These are phyloP conservation scores for Arbacia lixula DNA, from an alignment of 53 echinoderm and acorn worm genomes.

Conservation along the genomic window DNA sequence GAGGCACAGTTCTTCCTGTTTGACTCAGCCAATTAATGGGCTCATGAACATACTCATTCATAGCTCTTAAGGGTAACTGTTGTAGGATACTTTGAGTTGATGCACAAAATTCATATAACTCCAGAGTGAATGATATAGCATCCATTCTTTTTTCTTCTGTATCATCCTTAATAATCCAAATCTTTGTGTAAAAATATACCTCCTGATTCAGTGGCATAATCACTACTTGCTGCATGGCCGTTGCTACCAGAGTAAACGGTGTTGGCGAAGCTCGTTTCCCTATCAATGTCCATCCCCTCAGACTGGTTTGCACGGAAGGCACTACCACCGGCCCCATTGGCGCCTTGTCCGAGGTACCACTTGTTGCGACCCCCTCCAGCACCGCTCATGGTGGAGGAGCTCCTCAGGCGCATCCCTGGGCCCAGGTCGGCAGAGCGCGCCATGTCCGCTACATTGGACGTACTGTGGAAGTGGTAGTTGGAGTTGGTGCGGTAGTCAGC, in stretches of 20 bases:
- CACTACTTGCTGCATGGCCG: not conserved
- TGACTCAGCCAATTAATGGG: no score
- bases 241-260: constrained; percentile 37
- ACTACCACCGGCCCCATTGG: not conserved
- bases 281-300: constrained; percentile 13
- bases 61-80: no score
- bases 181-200: constrained; percentile 44
- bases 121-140: no score
- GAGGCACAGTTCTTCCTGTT: no score
- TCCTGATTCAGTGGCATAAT: constrained; percentile 12
- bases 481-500: constrained; percentile 4
- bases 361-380: not conserved
- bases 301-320: not conserved
- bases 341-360: constrained; percentile 33
- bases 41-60: no score
- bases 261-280: constrained; percentile 54
- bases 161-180: no score
- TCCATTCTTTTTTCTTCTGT: no score
- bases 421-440: not conserved
- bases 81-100: no score
- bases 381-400: constrained; percentile 25
- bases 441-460: constrained; percentile 15
- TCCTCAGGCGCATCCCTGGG: not conserved
- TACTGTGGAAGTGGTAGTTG: constrained; percentile 34
- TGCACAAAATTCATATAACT: no score